Percentiles rank a stretch among this genome's conserved stretches.
Conservation (phyloP, 2,888 invertebrate genomes). For the Rhagophthalmus giganteus region DNA sequence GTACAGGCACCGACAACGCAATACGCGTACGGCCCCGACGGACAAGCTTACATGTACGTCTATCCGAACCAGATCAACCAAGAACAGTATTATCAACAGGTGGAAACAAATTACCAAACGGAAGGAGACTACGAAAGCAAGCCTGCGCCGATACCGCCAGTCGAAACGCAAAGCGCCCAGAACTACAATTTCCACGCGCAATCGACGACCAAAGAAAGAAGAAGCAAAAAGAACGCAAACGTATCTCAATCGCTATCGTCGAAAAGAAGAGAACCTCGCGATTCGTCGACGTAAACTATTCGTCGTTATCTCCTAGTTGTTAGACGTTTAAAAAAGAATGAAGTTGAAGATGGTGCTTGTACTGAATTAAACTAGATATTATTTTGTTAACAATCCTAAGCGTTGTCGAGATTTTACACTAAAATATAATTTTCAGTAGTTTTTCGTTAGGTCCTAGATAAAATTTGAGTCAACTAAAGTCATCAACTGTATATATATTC, state of each 20-base stretch:
- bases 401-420: no score
- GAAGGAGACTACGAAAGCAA: background rate
- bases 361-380: no score
- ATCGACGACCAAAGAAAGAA: slow-evolving; percentile 6
- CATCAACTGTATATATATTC: no score
- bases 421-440: no score
- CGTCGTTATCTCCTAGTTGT: no score
- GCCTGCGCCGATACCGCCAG: no score
- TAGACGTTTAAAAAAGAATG: no score
- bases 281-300: slow-evolving; percentile 5
- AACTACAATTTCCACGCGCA: slow-evolving; percentile 18
- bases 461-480: no score
- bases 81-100: slow-evolving; percentile 26
- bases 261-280: slow-evolving; percentile 3
- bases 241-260: background rate
- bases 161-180: background rate
- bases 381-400: no score
- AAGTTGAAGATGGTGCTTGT: no score
- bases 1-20: slow-evolving; percentile 7
- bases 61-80: slow-evolving; percentile 26
- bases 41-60: slow-evolving; percentile 16
- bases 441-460: no score
- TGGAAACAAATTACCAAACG: slow-evolving; percentile 6
- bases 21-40: slow-evolving; percentile 7
- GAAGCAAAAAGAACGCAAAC: slow-evolving; percentile 7